Evolutionary conservation across 2,113 vertebrate genomes (phyloP), one percentile per base, ranked within the genome.

Genomic region (Odobenus rosmarus): DNA sequence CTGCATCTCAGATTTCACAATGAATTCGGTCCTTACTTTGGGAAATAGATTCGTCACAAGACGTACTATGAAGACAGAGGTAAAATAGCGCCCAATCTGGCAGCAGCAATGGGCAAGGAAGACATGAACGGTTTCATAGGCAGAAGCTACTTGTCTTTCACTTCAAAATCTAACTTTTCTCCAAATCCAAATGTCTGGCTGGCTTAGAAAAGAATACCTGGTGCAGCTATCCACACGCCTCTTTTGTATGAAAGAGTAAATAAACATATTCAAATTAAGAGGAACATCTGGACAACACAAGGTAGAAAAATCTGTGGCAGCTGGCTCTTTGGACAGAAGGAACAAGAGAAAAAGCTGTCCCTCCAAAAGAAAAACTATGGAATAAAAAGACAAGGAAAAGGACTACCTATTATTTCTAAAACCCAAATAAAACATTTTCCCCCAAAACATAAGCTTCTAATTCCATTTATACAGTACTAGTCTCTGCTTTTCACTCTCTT

Each of bases 141-240:
- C 69, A 55, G 19, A 72, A 39, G 57, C 31, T 15, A 36, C 59
- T 61, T 59, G 64, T 51, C 51, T 82, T 88, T 84, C 69, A 83
- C 46, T 80, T 77, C 67, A 95, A 86, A 96, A 79, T 51, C 74
- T 77, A 85, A 90, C 64, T 83, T 96, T 90, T 71, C 36, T 95
- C 76, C 86, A 97, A 97, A 95, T 71, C 31, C 81, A 93, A 91
- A 67, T 61, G 28, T 53, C 55, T 87, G 62, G n/a, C 31, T 69
- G 64, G 64, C 49, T 87, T 55, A 71, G 18, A 33, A 77, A 77
- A 88, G 36, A 95, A 74, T n/a, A 64, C 49, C 77, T 51, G 31
- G 67, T 49, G 8, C 10, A 76, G 72, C n/a, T 83, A 16, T 62
- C 31, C 2, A 31, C 81, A 82, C 23, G 19, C 46, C 39, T 59